A percentile compares a stretch with the other conserved stretches of the same genome.
Conservation (phyloP, 2,888 invertebrate genomes). For the Thysanoteuthis rhombus region DNA sequence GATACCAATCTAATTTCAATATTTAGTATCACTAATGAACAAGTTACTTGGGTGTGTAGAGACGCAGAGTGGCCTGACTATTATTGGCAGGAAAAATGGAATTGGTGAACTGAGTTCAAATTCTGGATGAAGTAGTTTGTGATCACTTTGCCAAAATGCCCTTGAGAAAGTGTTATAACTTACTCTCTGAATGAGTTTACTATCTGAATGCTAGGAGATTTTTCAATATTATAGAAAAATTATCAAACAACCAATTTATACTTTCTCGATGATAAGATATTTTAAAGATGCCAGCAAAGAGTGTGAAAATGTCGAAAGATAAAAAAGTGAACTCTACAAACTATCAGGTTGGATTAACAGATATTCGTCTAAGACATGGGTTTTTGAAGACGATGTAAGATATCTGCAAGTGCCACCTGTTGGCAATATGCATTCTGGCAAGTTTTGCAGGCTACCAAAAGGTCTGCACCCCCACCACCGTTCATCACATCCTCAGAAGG, state of each 20-base stretch:
- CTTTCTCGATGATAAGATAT: not conserved
- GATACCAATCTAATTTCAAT: not conserved
- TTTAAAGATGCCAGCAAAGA: not conserved
- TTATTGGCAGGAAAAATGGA: no score
- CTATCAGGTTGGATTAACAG: not conserved
- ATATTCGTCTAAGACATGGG: not conserved
- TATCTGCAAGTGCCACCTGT: not conserved
- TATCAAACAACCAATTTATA: not conserved
- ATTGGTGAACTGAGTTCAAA: no score
- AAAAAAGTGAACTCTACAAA: not conserved
- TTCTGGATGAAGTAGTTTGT: no score
- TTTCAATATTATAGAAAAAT: not conserved
- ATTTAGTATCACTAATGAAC: not conserved
- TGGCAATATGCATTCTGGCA: not conserved
- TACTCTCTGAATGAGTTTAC: no score
- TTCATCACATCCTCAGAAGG: not conserved
- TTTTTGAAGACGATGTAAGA: not conserved
- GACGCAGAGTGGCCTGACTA: no score
- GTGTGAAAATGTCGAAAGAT: not conserved
- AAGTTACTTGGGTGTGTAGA: no score
- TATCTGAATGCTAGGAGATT: no score
- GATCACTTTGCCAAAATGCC: no score
- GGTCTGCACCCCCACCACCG: not conserved
- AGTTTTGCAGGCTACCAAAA: not conserved
- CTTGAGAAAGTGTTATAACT: no score